A percentile compares a stretch with the other conserved stretches of the same genome.
Evolutionary conservation across 92 coral and sea anemone genomes (phyloP).

Genomic region (Porites cylindrica): DNA sequence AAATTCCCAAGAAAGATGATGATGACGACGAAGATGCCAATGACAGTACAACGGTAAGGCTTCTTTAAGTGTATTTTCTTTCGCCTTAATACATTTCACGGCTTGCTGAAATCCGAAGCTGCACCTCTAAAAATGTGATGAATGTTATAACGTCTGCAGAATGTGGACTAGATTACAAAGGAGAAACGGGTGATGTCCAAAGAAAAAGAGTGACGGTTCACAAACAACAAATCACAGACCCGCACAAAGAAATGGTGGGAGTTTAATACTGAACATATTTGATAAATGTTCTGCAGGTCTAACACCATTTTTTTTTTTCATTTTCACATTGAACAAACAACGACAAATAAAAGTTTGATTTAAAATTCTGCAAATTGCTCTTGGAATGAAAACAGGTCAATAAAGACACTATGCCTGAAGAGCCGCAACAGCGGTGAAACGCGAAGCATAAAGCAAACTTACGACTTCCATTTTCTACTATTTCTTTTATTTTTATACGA

Average conservation of each 20-base stretch:
- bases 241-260: conserved; percentile 3
- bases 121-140: conserved; percentile 19
- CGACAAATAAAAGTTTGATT: conserved; percentile 7
- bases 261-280: conserved; percentile 8
- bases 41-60: conserved; percentile 28
- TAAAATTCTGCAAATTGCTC: conserved; percentile 18
- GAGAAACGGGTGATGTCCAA: conserved; percentile 15
- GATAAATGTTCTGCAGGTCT: conserved; percentile 20
- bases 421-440: conserved; percentile 25
- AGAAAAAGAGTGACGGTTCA: background rate
- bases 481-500: conserved; percentile 1
- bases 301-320: background rate
- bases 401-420: conserved; percentile 17
- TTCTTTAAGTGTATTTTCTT: background rate
- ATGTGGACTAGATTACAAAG: background rate
- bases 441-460: conserved; percentile 16
- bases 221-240: background rate
- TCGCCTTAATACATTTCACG: background rate
- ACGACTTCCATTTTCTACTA: conserved; percentile 23
- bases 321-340: background rate
- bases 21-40: conserved; percentile 21
- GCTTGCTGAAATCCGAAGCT: conserved; percentile 18
- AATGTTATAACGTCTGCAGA: conserved; percentile 7
- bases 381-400: conserved; percentile 8
- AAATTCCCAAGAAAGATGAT: conserved; percentile 16